Conservation (phyloP, 2,797 vertebrate species). For the Cichlasoma orientale region DNA sequence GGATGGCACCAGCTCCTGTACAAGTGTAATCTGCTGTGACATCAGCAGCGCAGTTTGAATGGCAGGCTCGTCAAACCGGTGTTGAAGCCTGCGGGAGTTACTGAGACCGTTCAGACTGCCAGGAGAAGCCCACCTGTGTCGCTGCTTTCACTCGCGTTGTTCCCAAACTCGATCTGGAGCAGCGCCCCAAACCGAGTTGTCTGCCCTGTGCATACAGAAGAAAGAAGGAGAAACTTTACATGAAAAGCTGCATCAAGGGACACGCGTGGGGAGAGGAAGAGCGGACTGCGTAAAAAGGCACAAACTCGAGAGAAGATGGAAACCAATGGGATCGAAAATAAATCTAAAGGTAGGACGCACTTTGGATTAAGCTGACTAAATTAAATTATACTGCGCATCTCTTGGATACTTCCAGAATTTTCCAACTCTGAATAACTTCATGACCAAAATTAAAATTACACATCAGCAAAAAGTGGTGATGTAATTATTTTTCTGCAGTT, state of each 20-base stretch:
- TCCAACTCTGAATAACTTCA: not conserved
- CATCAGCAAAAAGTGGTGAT: not conserved
- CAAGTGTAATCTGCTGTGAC: constrained; percentile 62
- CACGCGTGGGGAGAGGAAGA: not conserved
- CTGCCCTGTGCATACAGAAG: constrained; percentile 33
- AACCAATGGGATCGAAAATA: constrained; percentile 59
- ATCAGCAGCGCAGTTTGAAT: constrained; percentile 56
- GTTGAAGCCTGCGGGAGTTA: constrained; percentile 41
- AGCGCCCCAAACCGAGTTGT: not conserved
- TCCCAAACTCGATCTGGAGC: not conserved
- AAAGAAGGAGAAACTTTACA: not conserved
- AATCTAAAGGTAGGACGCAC: constrained; percentile 53
- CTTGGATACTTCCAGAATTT: not conserved
- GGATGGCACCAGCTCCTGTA: not conserved
- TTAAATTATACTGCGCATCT: not conserved
- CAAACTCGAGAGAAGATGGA: constrained; percentile 55
- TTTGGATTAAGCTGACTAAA: not conserved
- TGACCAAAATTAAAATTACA: not conserved
- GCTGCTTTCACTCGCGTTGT: not conserved
- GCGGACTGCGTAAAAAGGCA: not conserved
- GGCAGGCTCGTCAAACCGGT: constrained; percentile 73
- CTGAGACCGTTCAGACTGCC: constrained; percentile 15
- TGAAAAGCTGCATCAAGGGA: constrained; percentile 26
- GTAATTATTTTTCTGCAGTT: not conserved
- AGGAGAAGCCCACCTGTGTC: constrained; percentile 29